Evolutionary conservation across 2,113 vertebrate genomes (phyloP).

Genomic region (Zosterops japonicus): DNA sequence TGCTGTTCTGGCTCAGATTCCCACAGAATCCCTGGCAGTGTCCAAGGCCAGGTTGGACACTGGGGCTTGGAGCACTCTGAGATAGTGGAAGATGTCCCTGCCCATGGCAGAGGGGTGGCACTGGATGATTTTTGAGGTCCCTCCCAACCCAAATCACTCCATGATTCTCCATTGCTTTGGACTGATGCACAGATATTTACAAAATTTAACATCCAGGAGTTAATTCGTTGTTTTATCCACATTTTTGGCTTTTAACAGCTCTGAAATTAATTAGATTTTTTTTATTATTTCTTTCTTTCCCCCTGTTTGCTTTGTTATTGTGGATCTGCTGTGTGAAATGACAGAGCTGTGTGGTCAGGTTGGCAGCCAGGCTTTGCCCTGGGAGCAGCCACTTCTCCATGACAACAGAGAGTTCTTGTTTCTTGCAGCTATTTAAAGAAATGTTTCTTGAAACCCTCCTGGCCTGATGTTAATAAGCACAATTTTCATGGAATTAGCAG

Average conservation of each 20-base stretch:
- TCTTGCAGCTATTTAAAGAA: background rate
- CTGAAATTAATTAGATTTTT: background rate
- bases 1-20: background rate
- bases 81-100: background rate
- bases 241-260: background rate
- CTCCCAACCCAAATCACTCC: too few species aligned
- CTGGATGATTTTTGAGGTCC: background rate
- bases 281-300: too few species aligned
- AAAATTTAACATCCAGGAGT: background rate
- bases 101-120: background rate
- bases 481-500: background rate
- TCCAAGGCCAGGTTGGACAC: fast-evolving
- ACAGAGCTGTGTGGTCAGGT: background rate
- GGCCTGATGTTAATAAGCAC: background rate
- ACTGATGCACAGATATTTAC: too few species aligned
- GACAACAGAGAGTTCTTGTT: background rate
- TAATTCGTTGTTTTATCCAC: background rate
- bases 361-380: background rate
- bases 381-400: background rate
- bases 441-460: background rate
- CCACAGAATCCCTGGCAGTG: background rate
- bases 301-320: background rate
- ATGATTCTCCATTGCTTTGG: too few species aligned
- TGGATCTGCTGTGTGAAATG: background rate
- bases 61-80: background rate